phyloP scores from a whole-genome alignment of 2,797 vertebrate species.

The Pseudochirops corinnae region DNA sequence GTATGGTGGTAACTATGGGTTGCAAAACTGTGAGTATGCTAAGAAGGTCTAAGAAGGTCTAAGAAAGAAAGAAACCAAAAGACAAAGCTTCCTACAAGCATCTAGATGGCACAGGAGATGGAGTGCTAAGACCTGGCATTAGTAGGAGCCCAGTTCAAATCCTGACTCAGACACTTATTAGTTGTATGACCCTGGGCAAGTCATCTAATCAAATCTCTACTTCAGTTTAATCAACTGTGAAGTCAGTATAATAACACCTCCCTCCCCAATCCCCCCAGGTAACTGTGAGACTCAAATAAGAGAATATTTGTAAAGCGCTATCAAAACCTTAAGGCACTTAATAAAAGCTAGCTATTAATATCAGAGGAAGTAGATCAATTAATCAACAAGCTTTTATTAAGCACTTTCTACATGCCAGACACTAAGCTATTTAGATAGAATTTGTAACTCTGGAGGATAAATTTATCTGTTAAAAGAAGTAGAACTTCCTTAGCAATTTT shows the following conservation, averaged over 20 bases:
- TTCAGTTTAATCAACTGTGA: neutral
- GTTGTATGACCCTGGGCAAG: neutral
- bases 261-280: too few species aligned
- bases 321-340: neutral
- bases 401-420: too few species aligned
- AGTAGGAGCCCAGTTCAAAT: neutral
- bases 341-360: neutral
- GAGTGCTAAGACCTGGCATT: neutral
- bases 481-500: neutral
- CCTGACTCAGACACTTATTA: neutral
- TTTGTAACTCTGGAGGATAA: neutral
- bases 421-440: neutral
- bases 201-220: neutral
- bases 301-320: neutral
- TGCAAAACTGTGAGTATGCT: neutral
- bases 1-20: neutral
- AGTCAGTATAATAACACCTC: neutral
- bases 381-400: neutral
- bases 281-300: neutral
- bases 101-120: neutral
- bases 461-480: neutral
- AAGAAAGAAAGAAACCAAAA: neutral
- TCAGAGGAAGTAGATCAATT: neutral
- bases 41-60: neutral
- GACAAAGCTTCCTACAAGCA: neutral